These are phyloP conservation scores for Cyprinodon tularosa DNA, from an alignment of 2,113 vertebrate genomes.

Conservation along the genomic window DNA sequence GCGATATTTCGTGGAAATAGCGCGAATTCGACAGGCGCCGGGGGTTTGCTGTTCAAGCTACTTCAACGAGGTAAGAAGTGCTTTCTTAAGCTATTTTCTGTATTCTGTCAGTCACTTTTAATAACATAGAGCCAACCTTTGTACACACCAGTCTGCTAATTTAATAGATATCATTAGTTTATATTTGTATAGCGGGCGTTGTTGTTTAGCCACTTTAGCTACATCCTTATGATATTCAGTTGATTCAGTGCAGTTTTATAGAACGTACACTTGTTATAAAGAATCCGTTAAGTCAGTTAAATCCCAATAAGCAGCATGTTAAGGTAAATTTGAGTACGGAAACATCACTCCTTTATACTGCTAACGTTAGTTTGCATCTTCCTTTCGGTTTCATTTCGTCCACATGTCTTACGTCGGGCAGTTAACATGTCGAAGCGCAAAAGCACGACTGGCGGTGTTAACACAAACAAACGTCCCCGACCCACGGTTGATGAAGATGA, in stretches of 20 bases:
- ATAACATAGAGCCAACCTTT: not conserved
- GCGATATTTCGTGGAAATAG: slow-evolving; percentile 39
- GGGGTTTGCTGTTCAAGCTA: not conserved
- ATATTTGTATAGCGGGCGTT: slow-evolving; percentile 1
- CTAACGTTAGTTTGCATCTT: not conserved
- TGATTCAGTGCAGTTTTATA: not conserved
- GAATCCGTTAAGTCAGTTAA: not conserved
- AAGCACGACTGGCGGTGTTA: slow-evolving; percentile 18
- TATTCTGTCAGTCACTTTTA: not conserved
- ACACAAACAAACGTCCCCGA: slow-evolving; percentile 40
- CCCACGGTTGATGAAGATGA: slow-evolving; percentile 9
- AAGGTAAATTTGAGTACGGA: not conserved
- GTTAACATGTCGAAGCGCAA: slow-evolving; percentile 63
- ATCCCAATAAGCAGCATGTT: not conserved
- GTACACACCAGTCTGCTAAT: not conserved
- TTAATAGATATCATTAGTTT: not conserved
- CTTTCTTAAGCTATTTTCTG: not conserved
- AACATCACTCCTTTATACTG: not conserved
- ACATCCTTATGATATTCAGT: not conserved
- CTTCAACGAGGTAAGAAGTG: slow-evolving; percentile 1
- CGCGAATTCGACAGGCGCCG: slow-evolving; percentile 39
- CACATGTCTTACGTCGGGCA: not conserved
- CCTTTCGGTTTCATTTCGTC: slow-evolving; percentile 16
- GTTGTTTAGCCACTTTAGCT: slow-evolving; percentile 26
- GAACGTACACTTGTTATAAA: not conserved